Conservation (phyloP, 2,888 invertebrate genomes). For the Cheilosia urbana region DNA sequence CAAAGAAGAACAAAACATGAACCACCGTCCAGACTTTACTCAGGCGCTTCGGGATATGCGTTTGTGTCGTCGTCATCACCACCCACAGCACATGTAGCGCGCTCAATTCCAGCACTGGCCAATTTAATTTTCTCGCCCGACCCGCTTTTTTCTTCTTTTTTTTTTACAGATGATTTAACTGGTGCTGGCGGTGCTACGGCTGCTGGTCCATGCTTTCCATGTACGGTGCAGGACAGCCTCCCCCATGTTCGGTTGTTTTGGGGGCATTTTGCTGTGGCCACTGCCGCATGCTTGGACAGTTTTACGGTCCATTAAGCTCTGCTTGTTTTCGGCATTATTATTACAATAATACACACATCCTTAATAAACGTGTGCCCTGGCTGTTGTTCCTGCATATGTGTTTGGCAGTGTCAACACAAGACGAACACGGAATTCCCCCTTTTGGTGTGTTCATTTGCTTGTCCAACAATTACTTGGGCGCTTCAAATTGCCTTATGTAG, state of each 20-base stretch:
- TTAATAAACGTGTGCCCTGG: slow-evolving; percentile 22
- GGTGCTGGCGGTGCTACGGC: slow-evolving; percentile 27
- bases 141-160: slow-evolving; percentile 76
- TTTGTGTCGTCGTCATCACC: slow-evolving; percentile 37
- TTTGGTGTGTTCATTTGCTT: slow-evolving; percentile 57
- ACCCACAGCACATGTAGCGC: slow-evolving; percentile 36
- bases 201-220: slow-evolving; percentile 22
- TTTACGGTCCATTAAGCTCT: slow-evolving; percentile 81
- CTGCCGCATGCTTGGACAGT: slow-evolving; percentile 78
- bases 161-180: slow-evolving; percentile 81
- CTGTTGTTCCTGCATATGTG: not conserved
- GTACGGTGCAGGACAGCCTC: slow-evolving; percentile 15
- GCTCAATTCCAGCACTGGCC: slow-evolving; percentile 78
- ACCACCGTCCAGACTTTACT: slow-evolving; percentile 4
- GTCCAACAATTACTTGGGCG: slow-evolving; percentile 68
- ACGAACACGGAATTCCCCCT: slow-evolving; percentile 18
- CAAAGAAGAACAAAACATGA: slow-evolving; percentile 4
- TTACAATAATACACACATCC: slow-evolving; percentile 69
- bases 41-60: slow-evolving; percentile 13
- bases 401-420: slow-evolving; percentile 20
- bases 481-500: slow-evolving; percentile 66
- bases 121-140: slow-evolving; percentile 83
- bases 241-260: slow-evolving; percentile 76
- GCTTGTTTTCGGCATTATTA: slow-evolving; percentile 75
- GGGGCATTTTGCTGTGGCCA: slow-evolving; percentile 76